A percentile compares a stretch with the other conserved stretches of the same genome.
phyloP scores from a whole-genome alignment of 2,888 invertebrate genomes.

The Chalcis sispes region DNA sequence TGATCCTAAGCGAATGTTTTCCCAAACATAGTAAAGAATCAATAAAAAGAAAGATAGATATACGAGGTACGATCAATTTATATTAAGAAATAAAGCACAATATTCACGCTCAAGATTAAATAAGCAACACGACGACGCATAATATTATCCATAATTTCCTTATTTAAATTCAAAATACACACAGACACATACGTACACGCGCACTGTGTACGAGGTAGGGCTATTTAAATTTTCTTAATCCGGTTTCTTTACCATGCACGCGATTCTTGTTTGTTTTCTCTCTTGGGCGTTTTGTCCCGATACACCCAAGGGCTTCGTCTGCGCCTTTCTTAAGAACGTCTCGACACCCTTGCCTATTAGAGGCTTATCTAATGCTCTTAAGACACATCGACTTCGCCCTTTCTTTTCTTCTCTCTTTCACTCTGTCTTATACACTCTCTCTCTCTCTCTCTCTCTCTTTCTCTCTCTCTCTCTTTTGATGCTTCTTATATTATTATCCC shows the following conservation, averaged over 20 bases:
- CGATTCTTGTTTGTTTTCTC: constrained; percentile 38
- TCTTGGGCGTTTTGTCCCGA: constrained; percentile 3
- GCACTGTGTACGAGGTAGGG: too few species aligned
- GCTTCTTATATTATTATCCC: constrained; percentile 21
- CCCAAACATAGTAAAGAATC: too few species aligned
- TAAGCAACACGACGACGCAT: too few species aligned
- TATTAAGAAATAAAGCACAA: too few species aligned
- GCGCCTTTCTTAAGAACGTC: constrained; percentile 8
- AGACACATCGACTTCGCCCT: constrained; percentile 29
- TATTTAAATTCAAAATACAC: constrained; percentile 32
- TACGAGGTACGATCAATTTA: too few species aligned
- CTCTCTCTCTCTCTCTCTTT: not conserved
- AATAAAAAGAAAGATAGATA: too few species aligned
- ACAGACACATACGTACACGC: not conserved
- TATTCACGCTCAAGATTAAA: too few species aligned
- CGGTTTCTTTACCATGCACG: constrained; percentile 8
- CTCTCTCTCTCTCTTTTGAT: not conserved
- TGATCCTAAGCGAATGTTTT: too few species aligned
- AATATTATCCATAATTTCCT: constrained; percentile 29
- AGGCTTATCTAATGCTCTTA: constrained; percentile 48
- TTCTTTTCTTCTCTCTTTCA: not conserved
- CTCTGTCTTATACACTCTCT: not conserved
- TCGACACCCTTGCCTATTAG: constrained; percentile 1
- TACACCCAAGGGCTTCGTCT: constrained; percentile 44
- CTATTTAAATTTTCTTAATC: constrained; percentile 43